These are phyloP conservation scores for Bolinopsis microptera DNA, from an alignment of 37 sponge, comb jelly and placozoan species.

Conservation along the genomic window DNA sequence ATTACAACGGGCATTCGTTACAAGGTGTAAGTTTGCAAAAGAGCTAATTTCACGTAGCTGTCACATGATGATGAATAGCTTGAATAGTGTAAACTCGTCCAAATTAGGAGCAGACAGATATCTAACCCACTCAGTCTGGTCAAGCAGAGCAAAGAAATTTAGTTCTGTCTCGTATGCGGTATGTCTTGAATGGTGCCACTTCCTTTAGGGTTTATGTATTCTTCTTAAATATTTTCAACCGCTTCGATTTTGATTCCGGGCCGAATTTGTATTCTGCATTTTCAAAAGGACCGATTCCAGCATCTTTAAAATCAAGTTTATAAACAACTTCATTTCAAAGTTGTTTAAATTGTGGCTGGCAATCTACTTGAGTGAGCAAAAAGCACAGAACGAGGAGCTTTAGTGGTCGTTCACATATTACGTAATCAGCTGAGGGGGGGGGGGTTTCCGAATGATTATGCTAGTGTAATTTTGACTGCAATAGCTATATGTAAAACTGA, in stretches of 20 bases:
- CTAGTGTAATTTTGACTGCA: too few species aligned
- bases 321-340: neutral
- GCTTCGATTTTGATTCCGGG: neutral
- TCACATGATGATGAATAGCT: too few species aligned
- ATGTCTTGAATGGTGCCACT: neutral
- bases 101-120: neutral
- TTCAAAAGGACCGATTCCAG: constrained; percentile 1
- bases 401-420: too few species aligned
- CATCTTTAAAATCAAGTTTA: neutral
- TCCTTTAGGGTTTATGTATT: neutral
- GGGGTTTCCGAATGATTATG: too few species aligned
- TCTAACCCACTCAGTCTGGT: neutral
- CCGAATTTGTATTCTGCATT: neutral
- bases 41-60: too few species aligned
- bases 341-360: neutral
- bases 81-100: neutral
- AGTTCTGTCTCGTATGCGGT: neutral
- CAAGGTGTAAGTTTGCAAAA: too few species aligned
- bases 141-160: neutral
- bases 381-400: too few species aligned
- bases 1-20: too few species aligned
- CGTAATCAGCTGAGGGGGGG: too few species aligned
- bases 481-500: too few species aligned
- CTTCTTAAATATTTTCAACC: neutral
- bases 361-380: too few species aligned